phyloP scores from a whole-genome alignment of 2,113 vertebrate genomes.

The Istiophorus platypterus region DNA sequence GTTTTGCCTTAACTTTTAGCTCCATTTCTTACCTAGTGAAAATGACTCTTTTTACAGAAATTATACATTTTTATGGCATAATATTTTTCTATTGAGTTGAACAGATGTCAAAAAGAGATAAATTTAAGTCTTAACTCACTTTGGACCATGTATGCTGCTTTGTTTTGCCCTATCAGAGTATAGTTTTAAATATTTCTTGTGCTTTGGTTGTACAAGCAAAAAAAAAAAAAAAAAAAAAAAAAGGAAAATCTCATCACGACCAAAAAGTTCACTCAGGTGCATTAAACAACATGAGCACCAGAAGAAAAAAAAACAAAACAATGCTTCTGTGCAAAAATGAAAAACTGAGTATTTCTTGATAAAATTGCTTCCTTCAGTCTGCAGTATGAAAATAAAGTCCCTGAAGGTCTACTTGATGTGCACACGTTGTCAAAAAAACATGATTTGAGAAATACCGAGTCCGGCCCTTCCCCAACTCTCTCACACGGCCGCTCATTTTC shows the following conservation, averaged over 20 bases:
- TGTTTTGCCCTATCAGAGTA: neutral
- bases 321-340: neutral
- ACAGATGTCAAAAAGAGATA: neutral
- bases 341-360: neutral
- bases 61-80: neutral
- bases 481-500: constrained; percentile 52
- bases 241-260: neutral
- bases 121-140: neutral
- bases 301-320: neutral
- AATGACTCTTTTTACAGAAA: neutral
- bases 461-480: constrained; percentile 13
- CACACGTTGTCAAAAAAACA: neutral
- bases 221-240: neutral
- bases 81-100: neutral
- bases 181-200: neutral
- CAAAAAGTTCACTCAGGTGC: neutral
- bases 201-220: neutral
- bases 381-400: neutral
- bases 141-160: neutral
- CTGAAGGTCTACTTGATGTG: constrained; percentile 10
- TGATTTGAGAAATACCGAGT: constrained; percentile 25
- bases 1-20: too few species aligned
- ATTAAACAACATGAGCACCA: neutral
- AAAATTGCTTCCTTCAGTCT: neutral
- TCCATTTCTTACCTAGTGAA: neutral